phyloP scores from a whole-genome alignment of 2,888 invertebrate species.

The Aphodius granarius region DNA sequence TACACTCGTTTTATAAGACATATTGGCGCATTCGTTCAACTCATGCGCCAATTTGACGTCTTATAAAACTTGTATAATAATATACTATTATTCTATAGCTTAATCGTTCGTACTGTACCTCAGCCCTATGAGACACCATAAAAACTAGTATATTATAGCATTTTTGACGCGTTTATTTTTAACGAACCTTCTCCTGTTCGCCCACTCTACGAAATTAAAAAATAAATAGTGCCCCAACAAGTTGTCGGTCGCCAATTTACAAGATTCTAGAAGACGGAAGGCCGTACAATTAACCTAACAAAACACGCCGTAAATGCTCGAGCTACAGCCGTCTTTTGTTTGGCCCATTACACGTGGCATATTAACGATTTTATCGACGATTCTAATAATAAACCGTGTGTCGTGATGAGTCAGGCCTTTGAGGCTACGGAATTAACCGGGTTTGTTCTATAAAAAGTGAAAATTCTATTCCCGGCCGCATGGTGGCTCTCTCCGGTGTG shows the following conservation, averaged over 20 bases:
- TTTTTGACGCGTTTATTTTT: background rate
- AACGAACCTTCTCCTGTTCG: background rate
- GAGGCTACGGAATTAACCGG: background rate
- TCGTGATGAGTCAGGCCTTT: background rate
- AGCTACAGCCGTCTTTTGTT: background rate
- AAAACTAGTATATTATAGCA: no score
- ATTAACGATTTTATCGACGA: background rate
- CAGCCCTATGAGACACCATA: no score
- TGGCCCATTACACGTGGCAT: background rate
- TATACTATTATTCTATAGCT: no score
- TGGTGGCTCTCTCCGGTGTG: background rate
- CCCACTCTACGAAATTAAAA: background rate
- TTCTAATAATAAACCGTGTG: background rate
- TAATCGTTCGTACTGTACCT: no score
- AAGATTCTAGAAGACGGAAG: no score
- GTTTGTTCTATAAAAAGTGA: constrained; percentile 12
- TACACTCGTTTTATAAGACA: no score
- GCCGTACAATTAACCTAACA: background rate
- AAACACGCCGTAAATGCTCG: background rate
- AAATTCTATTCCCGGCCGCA: background rate
- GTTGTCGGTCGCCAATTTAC: background rate
- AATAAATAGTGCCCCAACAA: background rate
- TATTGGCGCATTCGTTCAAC: no score
- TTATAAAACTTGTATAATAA: no score
- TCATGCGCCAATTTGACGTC: no score